Evolutionary conservation across 1,140 invertebrate species (phyloP), one percentile per base, ranked within the genome.

Genomic region (Drosophila nasuta): DNA sequence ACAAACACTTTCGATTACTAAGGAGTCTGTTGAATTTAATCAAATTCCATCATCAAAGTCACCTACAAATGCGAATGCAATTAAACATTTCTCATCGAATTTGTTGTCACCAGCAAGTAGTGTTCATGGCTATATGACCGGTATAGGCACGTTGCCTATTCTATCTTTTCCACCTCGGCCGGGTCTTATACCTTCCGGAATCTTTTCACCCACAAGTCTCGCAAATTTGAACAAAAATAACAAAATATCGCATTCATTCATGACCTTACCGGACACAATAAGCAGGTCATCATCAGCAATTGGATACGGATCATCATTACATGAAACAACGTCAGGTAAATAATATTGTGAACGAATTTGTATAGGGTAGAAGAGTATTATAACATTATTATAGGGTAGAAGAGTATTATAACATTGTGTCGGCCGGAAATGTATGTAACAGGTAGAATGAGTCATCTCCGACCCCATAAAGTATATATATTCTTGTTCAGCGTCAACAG

Each of bases 111-210:
- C 38, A 11, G 5, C 46, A 8, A 20, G 57, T 20, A 15, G 38
- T 49, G 41, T 38, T n/a, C 25, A 68, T 41, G 25, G 25, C 7
- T 72, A 60, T 57, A 33, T 76, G 11, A 2, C 48, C 0, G 35
- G 33, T 2, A 15, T 51, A 4, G 35, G n/a, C 5, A 1, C 41
- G 2, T 35, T 85, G 11, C 83, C 81, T 0, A 57, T 87, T 3
- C 73, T 82, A 20, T 69, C 91, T 11, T 94, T 94, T 80, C 93
- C 94, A 4, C 93, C 95, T n/a, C 94, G 95, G 5, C 95, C 95
- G 8, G 95, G 96, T 38, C 92, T 96, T 28, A 96, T 96, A 81
- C 95, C 95, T 0, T 93, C 94, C 35, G 93, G 93, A 0, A 70
- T 94, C 10, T 94, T 94, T 69, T 93, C 90, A n/a, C 48, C 82